A percentile compares a stretch with the other conserved stretches of the same genome.
Conservation (phyloP, 2,797 vertebrate species). For the Muraenolepis orangiensis region DNA sequence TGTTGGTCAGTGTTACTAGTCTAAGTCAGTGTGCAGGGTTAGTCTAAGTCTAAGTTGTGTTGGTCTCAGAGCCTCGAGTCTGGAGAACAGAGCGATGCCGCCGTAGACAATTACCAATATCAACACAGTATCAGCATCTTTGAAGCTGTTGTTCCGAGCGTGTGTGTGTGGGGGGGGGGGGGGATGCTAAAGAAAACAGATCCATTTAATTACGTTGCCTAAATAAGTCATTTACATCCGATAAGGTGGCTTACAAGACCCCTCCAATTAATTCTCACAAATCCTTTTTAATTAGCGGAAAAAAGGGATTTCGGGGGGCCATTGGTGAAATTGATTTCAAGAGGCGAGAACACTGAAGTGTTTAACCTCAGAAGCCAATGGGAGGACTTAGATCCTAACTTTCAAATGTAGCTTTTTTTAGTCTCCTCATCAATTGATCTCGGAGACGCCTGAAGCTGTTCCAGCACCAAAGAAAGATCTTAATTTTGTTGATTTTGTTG, state of each 20-base stretch:
- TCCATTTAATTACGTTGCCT: conserved; percentile 59
- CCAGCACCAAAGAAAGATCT: no score
- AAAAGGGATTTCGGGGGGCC: conserved; percentile 44
- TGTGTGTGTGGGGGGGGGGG: no score
- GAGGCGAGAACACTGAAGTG: conserved; percentile 25
- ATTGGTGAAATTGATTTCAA: conserved; percentile 53
- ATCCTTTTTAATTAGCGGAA: conserved; percentile 55
- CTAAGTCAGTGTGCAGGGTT: no score
- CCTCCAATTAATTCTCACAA: conserved; percentile 51
- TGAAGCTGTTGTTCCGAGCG: conserved; percentile 34
- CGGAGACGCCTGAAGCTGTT: no score
- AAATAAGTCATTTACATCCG: conserved; percentile 61
- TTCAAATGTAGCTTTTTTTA: conserved; percentile 1
- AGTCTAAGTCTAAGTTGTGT: no score
- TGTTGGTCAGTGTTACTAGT: no score
- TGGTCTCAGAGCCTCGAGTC: no score
- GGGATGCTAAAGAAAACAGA: conserved; percentile 43
- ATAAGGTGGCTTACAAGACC: conserved; percentile 52
- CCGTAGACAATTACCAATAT: neutral
- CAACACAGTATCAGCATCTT: neutral
- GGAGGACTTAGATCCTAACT: conserved; percentile 14
- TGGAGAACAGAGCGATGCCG: neutral
- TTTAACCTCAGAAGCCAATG: conserved; percentile 43
- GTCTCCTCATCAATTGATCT: conserved; percentile 12
- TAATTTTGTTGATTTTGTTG: no score